Conservation (phyloP, 37 sponge, comb jelly and placozoan genomes). For the Oopsacas minuta region DNA sequence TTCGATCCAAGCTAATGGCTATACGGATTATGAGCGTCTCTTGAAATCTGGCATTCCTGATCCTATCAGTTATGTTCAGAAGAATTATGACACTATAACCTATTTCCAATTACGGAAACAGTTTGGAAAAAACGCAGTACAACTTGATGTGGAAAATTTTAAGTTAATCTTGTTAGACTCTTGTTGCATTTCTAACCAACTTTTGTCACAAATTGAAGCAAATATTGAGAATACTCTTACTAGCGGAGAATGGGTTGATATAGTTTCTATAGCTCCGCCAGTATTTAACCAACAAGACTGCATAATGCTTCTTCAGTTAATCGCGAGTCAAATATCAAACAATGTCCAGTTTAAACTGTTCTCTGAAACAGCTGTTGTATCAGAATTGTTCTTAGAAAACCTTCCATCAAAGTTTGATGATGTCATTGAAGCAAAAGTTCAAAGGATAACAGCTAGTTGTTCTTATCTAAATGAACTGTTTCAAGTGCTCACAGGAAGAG, state of each 20-base stretch:
- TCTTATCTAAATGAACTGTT: background rate
- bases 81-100: background rate
- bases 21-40: slow-evolving; percentile 21
- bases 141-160: background rate
- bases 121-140: background rate
- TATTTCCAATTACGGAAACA: background rate
- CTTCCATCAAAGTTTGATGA: background rate
- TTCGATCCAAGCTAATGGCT: slow-evolving; percentile 78
- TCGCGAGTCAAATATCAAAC: background rate
- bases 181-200: background rate
- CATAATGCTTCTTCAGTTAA: background rate
- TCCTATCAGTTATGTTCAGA: background rate
- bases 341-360: background rate
- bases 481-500: background rate
- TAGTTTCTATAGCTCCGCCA: background rate
- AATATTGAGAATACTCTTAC: background rate
- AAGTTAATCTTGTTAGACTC: background rate
- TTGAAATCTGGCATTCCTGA: background rate
- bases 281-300: background rate
- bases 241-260: slow-evolving; percentile 1
- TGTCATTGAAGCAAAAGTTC: background rate
- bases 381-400: background rate
- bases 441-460: background rate
- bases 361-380: background rate
- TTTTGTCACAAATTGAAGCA: background rate